Conservation (phyloP, 2,888 invertebrate genomes). For the Shargacucullia verbasci region DNA sequence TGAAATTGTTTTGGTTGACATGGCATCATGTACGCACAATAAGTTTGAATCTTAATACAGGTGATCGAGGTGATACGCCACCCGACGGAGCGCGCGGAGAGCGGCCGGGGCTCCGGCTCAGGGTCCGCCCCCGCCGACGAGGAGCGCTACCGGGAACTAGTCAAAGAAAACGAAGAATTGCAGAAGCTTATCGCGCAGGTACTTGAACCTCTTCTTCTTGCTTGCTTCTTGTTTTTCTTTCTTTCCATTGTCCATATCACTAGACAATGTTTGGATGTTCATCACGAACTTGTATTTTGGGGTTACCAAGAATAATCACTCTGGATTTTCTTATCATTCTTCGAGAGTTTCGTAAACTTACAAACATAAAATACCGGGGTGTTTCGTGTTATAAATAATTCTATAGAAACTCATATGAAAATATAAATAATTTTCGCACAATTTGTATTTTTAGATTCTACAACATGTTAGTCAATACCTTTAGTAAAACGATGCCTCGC, state of each 20-base stretch:
- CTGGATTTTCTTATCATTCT: too few species aligned
- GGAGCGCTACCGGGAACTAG: conserved; percentile 97
- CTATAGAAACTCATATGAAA: neutral
- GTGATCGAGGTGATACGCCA: conserved; percentile 97
- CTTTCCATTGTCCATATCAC: neutral
- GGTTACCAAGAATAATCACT: too few species aligned
- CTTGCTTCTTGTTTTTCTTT: too few species aligned
- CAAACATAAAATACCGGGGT: too few species aligned
- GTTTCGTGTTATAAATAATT: neutral
- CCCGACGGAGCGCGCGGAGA: conserved; percentile 96
- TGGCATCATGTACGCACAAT: neutral
- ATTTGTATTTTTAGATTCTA: neutral
- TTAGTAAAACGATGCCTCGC: conserved; percentile 9
- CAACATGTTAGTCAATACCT: conserved; percentile 1
- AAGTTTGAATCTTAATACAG: conserved; percentile 71
- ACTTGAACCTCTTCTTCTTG: conserved; percentile 26
- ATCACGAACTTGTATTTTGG: too few species aligned
- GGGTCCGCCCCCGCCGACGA: conserved; percentile 97
- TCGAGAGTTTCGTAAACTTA: too few species aligned
- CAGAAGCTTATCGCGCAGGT: conserved; percentile 98
- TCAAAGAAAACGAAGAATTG: conserved; percentile 98
- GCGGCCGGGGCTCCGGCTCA: conserved; percentile 94
- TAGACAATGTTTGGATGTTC: neutral
- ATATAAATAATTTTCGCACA: neutral
- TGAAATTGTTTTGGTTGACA: too few species aligned